Percentiles rank a stretch among this genome's conserved stretches.
Evolutionary conservation across 2,888 invertebrate species (phyloP).

Genomic region (Ophraella communa): DNA sequence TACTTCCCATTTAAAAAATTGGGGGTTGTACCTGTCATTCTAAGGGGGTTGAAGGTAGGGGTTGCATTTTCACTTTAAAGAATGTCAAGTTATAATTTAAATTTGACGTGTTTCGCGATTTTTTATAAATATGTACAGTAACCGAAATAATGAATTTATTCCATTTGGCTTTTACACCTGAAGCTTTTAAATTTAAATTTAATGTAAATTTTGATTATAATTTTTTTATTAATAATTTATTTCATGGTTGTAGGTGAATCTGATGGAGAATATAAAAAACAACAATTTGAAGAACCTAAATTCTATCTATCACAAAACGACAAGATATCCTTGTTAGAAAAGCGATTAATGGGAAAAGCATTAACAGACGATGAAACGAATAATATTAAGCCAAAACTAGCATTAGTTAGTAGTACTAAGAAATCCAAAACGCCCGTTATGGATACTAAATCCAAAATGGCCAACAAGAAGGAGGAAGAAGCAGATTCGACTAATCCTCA

Average conservation of each 20-base stretch:
- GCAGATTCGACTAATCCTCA: conserved; percentile 38
- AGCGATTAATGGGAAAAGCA: conserved; percentile 51
- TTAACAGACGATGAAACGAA: conserved; percentile 34
- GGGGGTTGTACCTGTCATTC: too few species aligned
- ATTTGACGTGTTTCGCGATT: too few species aligned
- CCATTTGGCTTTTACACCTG: too few species aligned
- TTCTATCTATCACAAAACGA: conserved; percentile 29
- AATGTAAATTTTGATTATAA: too few species aligned
- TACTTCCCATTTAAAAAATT: too few species aligned
- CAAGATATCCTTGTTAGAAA: conserved; percentile 54
- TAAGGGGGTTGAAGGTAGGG: too few species aligned
- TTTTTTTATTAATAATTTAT: too few species aligned
- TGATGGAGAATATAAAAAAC: conserved; percentile 19
- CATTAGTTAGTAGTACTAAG: neutral
- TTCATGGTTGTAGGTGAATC: conserved; percentile 5
- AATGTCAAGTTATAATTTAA: too few species aligned
- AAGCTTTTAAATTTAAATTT: too few species aligned
- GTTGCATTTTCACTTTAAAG: too few species aligned
- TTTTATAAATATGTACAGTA: too few species aligned
- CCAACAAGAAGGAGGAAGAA: conserved; percentile 36
- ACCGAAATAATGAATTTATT: too few species aligned
- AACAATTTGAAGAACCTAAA: conserved; percentile 32
- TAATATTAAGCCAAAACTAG: conserved; percentile 11
- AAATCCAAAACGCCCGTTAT: conserved; percentile 8
- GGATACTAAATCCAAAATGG: conserved; percentile 6